Percentiles rank a stretch among this genome's conserved stretches.
These are phyloP conservation scores for Hemicrepidius hirtus DNA, from an alignment of 2,888 invertebrate species.

Conservation along the genomic window DNA sequence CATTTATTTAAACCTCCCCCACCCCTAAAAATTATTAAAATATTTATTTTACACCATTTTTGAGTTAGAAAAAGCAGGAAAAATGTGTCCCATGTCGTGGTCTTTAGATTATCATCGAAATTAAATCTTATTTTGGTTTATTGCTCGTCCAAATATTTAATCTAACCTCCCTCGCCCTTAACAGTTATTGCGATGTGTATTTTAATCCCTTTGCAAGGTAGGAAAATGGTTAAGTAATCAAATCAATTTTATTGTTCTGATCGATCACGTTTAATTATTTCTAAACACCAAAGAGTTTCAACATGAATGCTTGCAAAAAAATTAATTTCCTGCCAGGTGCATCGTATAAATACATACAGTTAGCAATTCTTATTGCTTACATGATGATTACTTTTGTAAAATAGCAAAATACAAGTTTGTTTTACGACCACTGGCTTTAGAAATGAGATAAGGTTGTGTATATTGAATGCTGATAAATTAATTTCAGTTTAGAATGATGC, in stretches of 20 bases:
- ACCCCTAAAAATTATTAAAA: too few relatives aligned
- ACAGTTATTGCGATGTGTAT: too few relatives aligned
- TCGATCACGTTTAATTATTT: slow-evolving; percentile 2
- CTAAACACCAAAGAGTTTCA: background rate
- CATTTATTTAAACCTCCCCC: too few relatives aligned
- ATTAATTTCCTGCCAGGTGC: slow-evolving; percentile 27
- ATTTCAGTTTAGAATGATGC: slow-evolving; percentile 24
- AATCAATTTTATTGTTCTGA: background rate
- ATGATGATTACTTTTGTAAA: background rate
- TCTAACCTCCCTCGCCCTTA: too few relatives aligned
- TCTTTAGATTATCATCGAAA: too few relatives aligned
- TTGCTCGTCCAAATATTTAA: too few relatives aligned
- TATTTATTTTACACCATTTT: too few relatives aligned
- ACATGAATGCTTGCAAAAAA: background rate
- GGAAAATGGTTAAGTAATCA: too few relatives aligned
- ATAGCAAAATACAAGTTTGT: slow-evolving; percentile 17
- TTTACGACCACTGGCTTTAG: slow-evolving; percentile 24
- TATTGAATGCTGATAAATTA: slow-evolving; percentile 36
- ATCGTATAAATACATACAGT: slow-evolving; percentile 12
- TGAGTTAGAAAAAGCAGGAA: too few relatives aligned
- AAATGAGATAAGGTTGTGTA: slow-evolving; percentile 9
- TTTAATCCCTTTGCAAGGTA: too few relatives aligned
- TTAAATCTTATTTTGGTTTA: too few relatives aligned
- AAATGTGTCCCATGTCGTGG: too few relatives aligned
- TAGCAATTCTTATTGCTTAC: slow-evolving; percentile 22